Percentiles rank a stretch among this genome's conserved stretches.
These are phyloP conservation scores for Drosophila meridionalis DNA, from an alignment of 2,888 invertebrate species.

Conservation along the genomic window DNA sequence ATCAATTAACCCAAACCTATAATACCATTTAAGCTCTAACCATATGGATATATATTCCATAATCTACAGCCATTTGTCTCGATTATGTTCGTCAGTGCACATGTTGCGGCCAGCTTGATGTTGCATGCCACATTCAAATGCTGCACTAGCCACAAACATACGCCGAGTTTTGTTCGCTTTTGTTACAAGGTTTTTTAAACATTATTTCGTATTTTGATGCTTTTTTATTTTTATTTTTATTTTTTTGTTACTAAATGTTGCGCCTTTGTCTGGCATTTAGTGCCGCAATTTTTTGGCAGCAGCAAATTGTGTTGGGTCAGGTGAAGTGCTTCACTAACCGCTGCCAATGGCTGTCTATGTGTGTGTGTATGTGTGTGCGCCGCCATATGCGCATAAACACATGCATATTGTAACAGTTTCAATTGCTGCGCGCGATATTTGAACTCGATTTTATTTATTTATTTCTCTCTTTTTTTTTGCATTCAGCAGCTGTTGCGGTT, in stretches of 20 bases:
- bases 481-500: constrained; percentile 33
- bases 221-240: constrained; percentile 4
- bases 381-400: constrained; percentile 56
- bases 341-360: background rate
- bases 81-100: constrained; percentile 25
- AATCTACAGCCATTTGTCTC: constrained; percentile 3
- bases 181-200: constrained; percentile 7
- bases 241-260: constrained; percentile 31
- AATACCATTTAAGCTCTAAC: background rate
- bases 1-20: too few relatives aligned
- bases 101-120: constrained; percentile 19
- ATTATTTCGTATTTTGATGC: background rate
- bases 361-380: constrained; percentile 7
- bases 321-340: constrained; percentile 14
- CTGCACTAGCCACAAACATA: constrained; percentile 40
- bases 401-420: constrained; percentile 50
- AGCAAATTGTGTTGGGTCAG: constrained; percentile 48
- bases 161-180: constrained; percentile 14
- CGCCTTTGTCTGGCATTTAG: constrained; percentile 51
- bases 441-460: constrained; percentile 8
- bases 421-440: constrained; percentile 22
- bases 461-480: background rate
- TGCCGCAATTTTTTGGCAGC: constrained; percentile 55
- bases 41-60: background rate
- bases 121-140: constrained; percentile 49